Conservation (phyloP, 2,888 invertebrate genomes). For the Athalia cordata region DNA sequence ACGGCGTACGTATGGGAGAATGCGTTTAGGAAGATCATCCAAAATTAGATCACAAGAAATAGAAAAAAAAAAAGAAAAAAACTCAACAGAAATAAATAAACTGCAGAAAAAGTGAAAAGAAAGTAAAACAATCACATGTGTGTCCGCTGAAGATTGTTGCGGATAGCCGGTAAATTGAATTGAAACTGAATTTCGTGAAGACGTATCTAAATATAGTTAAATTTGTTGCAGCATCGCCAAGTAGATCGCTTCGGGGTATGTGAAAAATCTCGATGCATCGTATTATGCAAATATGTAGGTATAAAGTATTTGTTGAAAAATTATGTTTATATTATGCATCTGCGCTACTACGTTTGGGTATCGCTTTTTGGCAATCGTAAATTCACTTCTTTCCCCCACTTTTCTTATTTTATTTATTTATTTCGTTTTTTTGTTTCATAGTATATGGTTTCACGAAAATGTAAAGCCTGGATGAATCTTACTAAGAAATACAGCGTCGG, state of each 20-base stretch:
- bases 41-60: too few species aligned
- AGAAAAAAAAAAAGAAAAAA: background rate
- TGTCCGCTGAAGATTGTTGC: background rate
- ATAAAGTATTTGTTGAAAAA: conserved; percentile 16
- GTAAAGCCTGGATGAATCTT: conserved; percentile 28
- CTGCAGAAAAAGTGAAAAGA: background rate
- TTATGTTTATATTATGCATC: conserved; percentile 40
- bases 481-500: conserved; percentile 12
- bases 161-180: background rate
- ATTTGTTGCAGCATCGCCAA: conserved; percentile 9
- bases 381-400: conserved; percentile 32
- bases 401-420: background rate
- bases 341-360: conserved; percentile 9
- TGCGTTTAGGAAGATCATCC: too few species aligned
- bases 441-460: conserved; percentile 20
- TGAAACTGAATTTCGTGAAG: conserved; percentile 5
- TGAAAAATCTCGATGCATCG: conserved; percentile 37
- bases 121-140: background rate
- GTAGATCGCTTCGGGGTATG: conserved; percentile 15
- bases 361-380: conserved; percentile 49
- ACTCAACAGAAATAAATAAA: too few species aligned
- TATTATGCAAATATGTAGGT: conserved; percentile 28
- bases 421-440: background rate
- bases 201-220: background rate
- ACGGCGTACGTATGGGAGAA: too few species aligned